Evolutionary conservation across 1,140 invertebrate species (phyloP).

Genomic region (Elysia chlorotica): DNA sequence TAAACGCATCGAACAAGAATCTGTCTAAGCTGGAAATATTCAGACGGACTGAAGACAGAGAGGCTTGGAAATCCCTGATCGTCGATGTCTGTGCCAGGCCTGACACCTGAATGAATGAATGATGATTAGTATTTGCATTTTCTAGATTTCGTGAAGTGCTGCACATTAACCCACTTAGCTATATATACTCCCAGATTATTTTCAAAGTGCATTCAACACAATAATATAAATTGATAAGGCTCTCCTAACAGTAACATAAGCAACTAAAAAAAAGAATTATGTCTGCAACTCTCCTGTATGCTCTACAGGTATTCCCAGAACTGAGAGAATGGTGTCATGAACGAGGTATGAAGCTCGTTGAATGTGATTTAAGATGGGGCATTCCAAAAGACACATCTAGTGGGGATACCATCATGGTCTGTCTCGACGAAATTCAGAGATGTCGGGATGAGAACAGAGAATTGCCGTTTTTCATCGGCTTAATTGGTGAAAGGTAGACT

Average conservation of each 20-base stretch:
- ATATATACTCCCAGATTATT: background rate
- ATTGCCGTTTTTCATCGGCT: slow-evolving; percentile 55
- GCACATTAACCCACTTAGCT: background rate
- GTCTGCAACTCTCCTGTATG: background rate
- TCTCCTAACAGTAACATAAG: background rate
- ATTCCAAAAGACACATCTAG: slow-evolving; percentile 55
- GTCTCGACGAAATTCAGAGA: slow-evolving; percentile 57
- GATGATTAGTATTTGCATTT: background rate
- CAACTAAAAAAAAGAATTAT: background rate
- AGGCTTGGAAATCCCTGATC: too few species aligned
- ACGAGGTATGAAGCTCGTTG: slow-evolving; percentile 47
- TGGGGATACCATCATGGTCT: slow-evolving; percentile 49
- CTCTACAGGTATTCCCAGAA: slow-evolving; percentile 57
- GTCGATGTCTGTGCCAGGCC: too few species aligned
- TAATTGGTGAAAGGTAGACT: slow-evolving; percentile 54
- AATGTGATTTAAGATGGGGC: slow-evolving; percentile 62
- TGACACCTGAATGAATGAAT: too few species aligned
- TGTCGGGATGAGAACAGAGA: slow-evolving; percentile 49
- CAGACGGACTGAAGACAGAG: too few species aligned
- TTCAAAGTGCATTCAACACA: background rate
- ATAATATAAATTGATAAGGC: background rate
- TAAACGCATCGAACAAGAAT: too few species aligned
- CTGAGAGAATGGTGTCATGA: slow-evolving; percentile 59
- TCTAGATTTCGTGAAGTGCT: background rate
- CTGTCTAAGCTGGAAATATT: too few species aligned